Percentiles rank a stretch among this genome's conserved stretches.
These are phyloP conservation scores for Drosophila punjabiensis DNA, from an alignment of 1,140 invertebrate species.

Conservation along the genomic window DNA sequence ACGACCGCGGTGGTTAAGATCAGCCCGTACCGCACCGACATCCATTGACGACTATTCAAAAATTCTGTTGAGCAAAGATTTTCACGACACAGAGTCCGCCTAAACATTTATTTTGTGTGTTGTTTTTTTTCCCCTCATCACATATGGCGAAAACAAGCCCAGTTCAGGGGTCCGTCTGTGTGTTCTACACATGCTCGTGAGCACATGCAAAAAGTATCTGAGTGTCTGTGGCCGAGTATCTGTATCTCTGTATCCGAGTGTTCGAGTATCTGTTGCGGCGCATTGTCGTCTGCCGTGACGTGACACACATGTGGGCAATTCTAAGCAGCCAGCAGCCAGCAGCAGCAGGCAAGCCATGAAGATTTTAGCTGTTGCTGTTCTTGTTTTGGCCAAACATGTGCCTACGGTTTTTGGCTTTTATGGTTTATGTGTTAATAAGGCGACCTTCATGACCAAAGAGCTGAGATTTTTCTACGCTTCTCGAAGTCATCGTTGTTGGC, in stretches of 20 bases:
- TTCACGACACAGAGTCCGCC: conserved; percentile 68
- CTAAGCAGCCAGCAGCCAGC: conserved; percentile 57
- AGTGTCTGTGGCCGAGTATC: conserved; percentile 25
- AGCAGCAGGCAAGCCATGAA: conserved; percentile 53
- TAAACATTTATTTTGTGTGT: conserved; percentile 67
- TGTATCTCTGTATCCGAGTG: conserved; percentile 12
- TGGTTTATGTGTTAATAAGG: conserved; percentile 82
- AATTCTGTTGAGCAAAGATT: conserved; percentile 69
- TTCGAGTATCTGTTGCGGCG: conserved; percentile 52
- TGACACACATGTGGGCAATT: conserved; percentile 82
- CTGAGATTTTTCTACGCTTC: conserved; percentile 63
- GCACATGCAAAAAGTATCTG: conserved; percentile 70
- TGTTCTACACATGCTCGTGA: conserved; percentile 60
- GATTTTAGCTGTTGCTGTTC: conserved; percentile 40
- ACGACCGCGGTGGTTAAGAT: conserved; percentile 17
- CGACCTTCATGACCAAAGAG: conserved; percentile 68
- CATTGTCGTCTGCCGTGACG: conserved; percentile 78
- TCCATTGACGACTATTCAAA: conserved; percentile 76
- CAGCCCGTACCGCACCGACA: conserved; percentile 59
- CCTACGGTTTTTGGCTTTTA: conserved; percentile 78
- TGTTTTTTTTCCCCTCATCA: conserved; percentile 35
- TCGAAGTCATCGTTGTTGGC: conserved; percentile 19
- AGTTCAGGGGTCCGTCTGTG: conserved; percentile 51
- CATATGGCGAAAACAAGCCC: conserved; percentile 82
- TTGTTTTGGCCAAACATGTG: conserved; percentile 77